A percentile compares a stretch with the other conserved stretches of the same genome.
Evolutionary conservation across 2,888 invertebrate genomes (phyloP).

Genomic region (Scelioninae gen. 1): DNA sequence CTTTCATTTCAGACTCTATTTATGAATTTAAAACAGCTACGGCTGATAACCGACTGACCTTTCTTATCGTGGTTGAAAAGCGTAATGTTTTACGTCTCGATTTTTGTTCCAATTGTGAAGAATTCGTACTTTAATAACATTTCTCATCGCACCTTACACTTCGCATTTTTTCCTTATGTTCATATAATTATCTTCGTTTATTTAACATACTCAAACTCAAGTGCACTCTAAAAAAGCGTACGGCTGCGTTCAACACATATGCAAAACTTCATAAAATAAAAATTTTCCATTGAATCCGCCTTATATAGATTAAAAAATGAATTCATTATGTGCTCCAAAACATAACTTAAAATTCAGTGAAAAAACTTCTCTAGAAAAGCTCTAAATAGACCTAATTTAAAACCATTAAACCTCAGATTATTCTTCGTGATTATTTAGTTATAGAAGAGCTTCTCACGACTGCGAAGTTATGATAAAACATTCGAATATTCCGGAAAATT

Average conservation of each 20-base stretch:
- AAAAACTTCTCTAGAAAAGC: too few relatives aligned
- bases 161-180: neutral
- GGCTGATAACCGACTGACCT: neutral
- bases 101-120: neutral
- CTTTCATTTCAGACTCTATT: slow-evolving; percentile 11
- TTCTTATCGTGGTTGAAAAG: neutral
- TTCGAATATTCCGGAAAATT: too few relatives aligned
- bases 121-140: slow-evolving; percentile 4
- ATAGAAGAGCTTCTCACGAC: too few relatives aligned
- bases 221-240: neutral
- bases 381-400: too few relatives aligned
- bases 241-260: neutral
- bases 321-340: neutral
- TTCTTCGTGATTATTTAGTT: too few relatives aligned
- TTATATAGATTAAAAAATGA: neutral
- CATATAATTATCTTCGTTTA: neutral
- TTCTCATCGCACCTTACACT: neutral
- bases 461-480: too few relatives aligned
- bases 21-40: neutral
- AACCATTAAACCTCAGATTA: too few relatives aligned
- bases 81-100: neutral
- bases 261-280: neutral
- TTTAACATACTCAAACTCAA: slow-evolving; percentile 1
- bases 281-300: neutral
- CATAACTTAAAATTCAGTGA: neutral